A percentile compares a stretch with the other conserved stretches of the same genome.
Conservation (phyloP, 2,113 vertebrate species). For the Irena cyanogastra region DNA sequence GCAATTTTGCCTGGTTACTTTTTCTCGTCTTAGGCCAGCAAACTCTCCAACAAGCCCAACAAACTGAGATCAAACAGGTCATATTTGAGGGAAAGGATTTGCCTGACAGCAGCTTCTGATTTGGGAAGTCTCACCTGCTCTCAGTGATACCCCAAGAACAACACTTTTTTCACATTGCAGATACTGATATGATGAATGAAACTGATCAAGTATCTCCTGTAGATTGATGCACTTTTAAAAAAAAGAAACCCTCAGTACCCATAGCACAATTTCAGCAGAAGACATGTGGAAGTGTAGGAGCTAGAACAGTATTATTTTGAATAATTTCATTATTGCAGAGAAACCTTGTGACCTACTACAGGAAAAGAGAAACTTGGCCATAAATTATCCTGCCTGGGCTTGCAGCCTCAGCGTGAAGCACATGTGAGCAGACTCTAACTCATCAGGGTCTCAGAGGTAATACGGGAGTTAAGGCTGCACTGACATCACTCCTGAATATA, state of each 20-base stretch:
- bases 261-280: not conserved
- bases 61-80: not conserved
- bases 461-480: not conserved
- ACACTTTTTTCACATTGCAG: not conserved
- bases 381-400: slow-evolving; percentile 21
- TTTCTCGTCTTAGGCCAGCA: not conserved
- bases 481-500: not conserved
- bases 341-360: not conserved
- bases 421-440: not conserved
- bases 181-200: not conserved
- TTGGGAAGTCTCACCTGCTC: not conserved
- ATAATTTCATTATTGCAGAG: not conserved
- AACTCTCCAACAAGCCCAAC: not conserved
- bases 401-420: not conserved
- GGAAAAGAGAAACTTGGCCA: slow-evolving; percentile 48
- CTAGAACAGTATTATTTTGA: not conserved
- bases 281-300: not conserved
- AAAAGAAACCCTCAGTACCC: not conserved
- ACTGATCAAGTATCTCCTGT: not conserved
- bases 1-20: not conserved
- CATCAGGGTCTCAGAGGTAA: not conserved
- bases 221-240: not conserved
- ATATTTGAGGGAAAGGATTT: not conserved
- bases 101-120: not conserved
- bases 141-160: not conserved